phyloP scores from a whole-genome alignment of 1,140 invertebrate genomes.

The Leptestheria dahalacensis region DNA sequence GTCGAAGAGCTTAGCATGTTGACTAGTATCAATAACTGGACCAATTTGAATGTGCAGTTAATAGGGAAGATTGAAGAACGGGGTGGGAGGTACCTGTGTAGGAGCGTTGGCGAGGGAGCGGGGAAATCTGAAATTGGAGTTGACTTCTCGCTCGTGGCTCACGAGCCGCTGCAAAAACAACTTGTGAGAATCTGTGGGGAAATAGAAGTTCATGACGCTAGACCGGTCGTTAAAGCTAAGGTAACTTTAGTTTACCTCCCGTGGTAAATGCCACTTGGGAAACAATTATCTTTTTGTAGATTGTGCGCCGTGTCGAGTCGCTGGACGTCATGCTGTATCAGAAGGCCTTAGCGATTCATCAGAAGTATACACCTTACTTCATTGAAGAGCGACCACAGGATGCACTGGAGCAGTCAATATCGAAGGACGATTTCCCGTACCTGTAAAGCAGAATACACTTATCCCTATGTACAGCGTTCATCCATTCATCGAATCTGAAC shows the following conservation, averaged over 20 bases:
- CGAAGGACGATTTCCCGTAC: neutral
- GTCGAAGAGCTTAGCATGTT: constrained; percentile 5
- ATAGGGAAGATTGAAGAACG: constrained; percentile 2
- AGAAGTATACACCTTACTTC: neutral
- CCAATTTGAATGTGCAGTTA: constrained; percentile 8
- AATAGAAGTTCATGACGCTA: neutral
- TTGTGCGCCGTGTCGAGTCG: neutral
- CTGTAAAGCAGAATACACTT: neutral
- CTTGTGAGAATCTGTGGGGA: constrained; percentile 2
- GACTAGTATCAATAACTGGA: neutral
- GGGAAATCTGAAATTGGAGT: constrained; percentile 1
- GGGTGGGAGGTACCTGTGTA: constrained; percentile 2
- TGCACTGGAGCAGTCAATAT: neutral
- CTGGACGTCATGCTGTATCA: constrained; percentile 4
- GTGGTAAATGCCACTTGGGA: neutral
- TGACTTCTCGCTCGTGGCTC: constrained; percentile 2
- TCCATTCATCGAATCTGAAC: too few relatives aligned
- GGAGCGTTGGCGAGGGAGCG: constrained; percentile 5
- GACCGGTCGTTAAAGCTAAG: constrained; percentile 2
- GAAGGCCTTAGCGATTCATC: neutral
- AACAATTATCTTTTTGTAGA: neutral
- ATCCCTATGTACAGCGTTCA: too few relatives aligned
- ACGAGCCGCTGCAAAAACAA: neutral
- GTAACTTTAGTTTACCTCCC: neutral
- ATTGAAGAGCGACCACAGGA: neutral